Conservation (phyloP, 2,797 vertebrate genomes). For the Mormyrus proboscirostris region DNA sequence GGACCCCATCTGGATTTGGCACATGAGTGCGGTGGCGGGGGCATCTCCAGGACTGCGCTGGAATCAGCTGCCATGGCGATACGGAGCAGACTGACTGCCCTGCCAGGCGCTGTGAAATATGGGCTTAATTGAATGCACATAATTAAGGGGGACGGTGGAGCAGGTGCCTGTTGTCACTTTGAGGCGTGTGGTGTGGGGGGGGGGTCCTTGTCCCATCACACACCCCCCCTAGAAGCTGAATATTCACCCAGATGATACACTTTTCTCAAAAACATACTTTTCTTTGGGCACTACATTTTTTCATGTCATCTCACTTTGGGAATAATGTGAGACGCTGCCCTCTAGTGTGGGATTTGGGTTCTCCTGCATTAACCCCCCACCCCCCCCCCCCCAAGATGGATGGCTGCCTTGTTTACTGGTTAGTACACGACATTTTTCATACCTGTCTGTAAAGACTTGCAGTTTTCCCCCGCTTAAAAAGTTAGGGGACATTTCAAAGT, state of each 20-base stretch:
- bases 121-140: slow-evolving; percentile 21
- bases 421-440: too few species aligned
- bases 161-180: background rate
- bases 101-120: slow-evolving; percentile 15
- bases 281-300: background rate
- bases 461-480: too few species aligned
- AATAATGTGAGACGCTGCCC: slow-evolving; percentile 10
- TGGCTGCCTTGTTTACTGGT: too few species aligned
- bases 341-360: slow-evolving; percentile 7
- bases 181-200: background rate
- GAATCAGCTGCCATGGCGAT: slow-evolving; percentile 1
- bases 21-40: background rate
- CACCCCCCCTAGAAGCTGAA: background rate
- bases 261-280: background rate
- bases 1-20: background rate
- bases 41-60: background rate
- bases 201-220: background rate
- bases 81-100: slow-evolving; percentile 15
- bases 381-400: background rate
- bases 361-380: background rate
- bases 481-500: too few species aligned
- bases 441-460: too few species aligned
- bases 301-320: background rate
- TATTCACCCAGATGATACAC: background rate
- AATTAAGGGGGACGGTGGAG: background rate